Base-by-base conservation (phyloP, 2,113 vertebrate species). In the Manacus vitellinus region DNA sequence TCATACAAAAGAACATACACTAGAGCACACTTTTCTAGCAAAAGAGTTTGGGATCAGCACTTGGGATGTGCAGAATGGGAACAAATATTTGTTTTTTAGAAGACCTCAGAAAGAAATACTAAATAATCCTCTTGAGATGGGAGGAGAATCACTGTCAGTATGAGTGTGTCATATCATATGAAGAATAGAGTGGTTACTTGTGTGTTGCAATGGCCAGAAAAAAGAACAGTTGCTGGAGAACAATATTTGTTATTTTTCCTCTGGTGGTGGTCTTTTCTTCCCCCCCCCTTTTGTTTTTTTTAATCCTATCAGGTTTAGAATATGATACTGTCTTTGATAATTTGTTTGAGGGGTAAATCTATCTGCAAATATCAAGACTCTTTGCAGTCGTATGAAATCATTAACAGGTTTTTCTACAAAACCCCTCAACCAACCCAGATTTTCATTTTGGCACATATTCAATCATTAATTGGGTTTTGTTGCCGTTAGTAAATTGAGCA, bases 401-500 rank as follows among this genome's bases (percentile, higher is more conserved):
- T 67, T 82, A 61, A 70, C 44, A 81, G 31, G 2, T 79, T 91
- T 95, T 88, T 55, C 55, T 86, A 19, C 75, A 80, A 83, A 93
- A 91, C 5, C 5, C 3, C 20, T 84, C 56, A 85, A 75, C 52
- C 65, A 91, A 61, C 74, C n/a, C n/a, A 91, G 92, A 43, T 94
- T 95, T 95, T 79, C 15, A 72, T 91, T 91, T 83, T 95, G 90
- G 94, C 78, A 67, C 43, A 47, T 56, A 66, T 74, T 90, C 56
- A 85, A 3, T 70, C 79, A 68, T 88, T 93, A 96, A 90, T 96
- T 95, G 85, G 92, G 81, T 80, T 90, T 94, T 96, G 95, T 96
- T 96, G 88, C 59, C 4, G 16, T 95, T 96, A 85, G 78, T 89
- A 95, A 93, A 90, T 93, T 94, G 63, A 92, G 82, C 82, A 96